Base-by-base conservation (phyloP, 2,113 vertebrate species). In the Salvelinus fontinalis region DNA sequence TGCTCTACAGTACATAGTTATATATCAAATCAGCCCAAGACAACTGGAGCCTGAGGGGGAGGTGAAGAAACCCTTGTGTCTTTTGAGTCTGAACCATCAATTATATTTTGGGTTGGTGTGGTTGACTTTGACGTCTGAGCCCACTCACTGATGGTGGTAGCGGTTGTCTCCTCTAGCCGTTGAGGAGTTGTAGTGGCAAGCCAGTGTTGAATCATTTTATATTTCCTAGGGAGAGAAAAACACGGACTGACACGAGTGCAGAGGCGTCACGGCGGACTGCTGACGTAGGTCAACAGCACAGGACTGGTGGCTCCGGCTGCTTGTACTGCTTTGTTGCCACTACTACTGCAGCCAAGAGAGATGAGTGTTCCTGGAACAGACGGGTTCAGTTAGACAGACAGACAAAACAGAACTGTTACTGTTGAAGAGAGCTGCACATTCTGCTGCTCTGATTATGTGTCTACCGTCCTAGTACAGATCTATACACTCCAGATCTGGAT, bases 21-120 rank as follows among this genome's bases (percentile, higher is more conserved):
- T 80, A 78, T 86, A 85, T 87, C 24, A 86, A 81, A 85, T 84
- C 70, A 81, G 26, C 76, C 82, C 75, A 68, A 85, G 77, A 80
- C 84, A 54, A 77, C 70, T 70, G 71, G 73, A 70, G 65, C 73
- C 44, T 24, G 74, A 82, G 48, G 69, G 72, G 29, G 65, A 77
- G 64, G 70, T 71, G 59, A 68, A 57, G 71, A 79, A 83, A 83
- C 71, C 69, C 73, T 54, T 77, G 76, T 73, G 72, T 89, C 71
- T 77, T 60, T 87, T 76, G 67, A 75, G 51, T 54, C 51, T 0
- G 73, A 90, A 87, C 90, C 87, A 85, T 89, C 82, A 90, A 89
- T 91, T 86, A 88, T 80, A 76, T 86, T 87, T 89, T 76, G 81
- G 83, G 85, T 77, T 66, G 76, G 87, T 79, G 92, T 54, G 16